Evolutionary conservation across 2,113 vertebrate genomes (phyloP).

Genomic region (Thomomys bottae): DNA sequence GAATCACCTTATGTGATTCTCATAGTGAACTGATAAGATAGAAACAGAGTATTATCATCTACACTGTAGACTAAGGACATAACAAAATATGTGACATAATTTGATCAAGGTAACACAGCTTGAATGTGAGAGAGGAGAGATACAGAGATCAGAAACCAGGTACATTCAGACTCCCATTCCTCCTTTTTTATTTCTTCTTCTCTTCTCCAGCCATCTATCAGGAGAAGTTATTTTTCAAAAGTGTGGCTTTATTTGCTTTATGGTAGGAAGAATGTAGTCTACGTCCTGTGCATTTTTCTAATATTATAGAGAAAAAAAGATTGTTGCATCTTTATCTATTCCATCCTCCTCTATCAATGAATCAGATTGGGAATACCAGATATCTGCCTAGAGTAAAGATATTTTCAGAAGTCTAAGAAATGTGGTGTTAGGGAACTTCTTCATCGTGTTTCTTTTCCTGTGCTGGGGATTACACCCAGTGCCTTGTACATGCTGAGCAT

Average conservation of each 20-base stretch:
- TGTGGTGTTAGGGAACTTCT: neutral
- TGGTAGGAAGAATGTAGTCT: neutral
- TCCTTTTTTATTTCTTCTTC: slow-evolving; percentile 35
- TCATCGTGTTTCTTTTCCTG: neutral
- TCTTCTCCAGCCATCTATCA: neutral
- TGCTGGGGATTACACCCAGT: neutral
- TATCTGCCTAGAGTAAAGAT: slow-evolving; percentile 26
- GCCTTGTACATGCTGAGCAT: too few relatives aligned
- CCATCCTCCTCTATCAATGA: slow-evolving; percentile 22
- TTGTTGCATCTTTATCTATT: slow-evolving; percentile 14
- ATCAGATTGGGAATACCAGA: neutral
- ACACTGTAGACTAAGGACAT: slow-evolving; percentile 23
- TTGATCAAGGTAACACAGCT: slow-evolving; percentile 24
- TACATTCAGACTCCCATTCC: slow-evolving; percentile 57
- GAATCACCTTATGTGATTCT: neutral
- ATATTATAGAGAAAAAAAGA: neutral
- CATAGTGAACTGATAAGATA: neutral
- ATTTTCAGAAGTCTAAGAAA: slow-evolving; percentile 41
- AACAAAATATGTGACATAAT: neutral
- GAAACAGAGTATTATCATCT: neutral
- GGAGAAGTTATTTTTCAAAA: slow-evolving; percentile 12
- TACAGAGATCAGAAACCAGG: slow-evolving; percentile 37
- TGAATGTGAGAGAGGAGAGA: slow-evolving; percentile 35
- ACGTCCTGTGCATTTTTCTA: slow-evolving; percentile 23
- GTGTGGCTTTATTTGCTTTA: slow-evolving; percentile 17